A percentile compares a stretch with the other conserved stretches of the same genome.
Conservation (phyloP, 2,797 vertebrate species). For the Florisuga fusca region DNA sequence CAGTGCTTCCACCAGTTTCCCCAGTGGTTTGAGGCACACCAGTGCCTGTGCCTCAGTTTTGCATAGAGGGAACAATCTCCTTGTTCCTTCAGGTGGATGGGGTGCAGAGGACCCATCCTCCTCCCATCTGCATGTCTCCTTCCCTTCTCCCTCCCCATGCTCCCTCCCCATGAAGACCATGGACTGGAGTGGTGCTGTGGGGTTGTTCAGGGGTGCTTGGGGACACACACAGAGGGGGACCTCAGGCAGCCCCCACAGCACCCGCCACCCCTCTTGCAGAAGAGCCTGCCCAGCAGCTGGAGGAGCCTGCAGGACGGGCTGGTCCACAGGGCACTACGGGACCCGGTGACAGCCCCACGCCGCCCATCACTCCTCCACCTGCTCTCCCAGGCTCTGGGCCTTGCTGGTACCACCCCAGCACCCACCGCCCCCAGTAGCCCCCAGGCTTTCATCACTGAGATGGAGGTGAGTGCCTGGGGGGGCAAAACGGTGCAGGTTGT, state of each 20-base stretch:
- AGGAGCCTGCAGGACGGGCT: constrained; percentile 78
- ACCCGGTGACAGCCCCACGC: constrained; percentile 61
- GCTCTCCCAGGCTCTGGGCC: constrained; percentile 77
- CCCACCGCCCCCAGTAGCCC: constrained; percentile 63
- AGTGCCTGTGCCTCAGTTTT: neutral
- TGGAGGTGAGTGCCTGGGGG: constrained; percentile 77
- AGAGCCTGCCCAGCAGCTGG: constrained; percentile 75
- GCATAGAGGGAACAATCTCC: neutral
- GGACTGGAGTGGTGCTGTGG: neutral
- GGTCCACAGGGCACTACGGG: constrained; percentile 77
- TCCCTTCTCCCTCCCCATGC: no score
- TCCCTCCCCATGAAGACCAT: rapidly evolving
- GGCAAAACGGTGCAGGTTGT: rapidly evolving
- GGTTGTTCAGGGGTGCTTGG: neutral
- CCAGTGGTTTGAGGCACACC: neutral
- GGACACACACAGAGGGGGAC: neutral
- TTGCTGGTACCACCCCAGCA: constrained; percentile 19
- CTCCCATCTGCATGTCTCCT: neutral
- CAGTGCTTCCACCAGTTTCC: neutral
- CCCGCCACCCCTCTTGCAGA: constrained; percentile 43
- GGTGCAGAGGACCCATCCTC: neutral
- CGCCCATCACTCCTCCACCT: constrained; percentile 75
- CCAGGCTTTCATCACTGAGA: constrained; percentile 75
- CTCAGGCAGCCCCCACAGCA: rapidly evolving
- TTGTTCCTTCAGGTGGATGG: neutral